Base-by-base conservation (phyloP, 2,113 vertebrate genomes). In the Lichenostomus cassidix region DNA sequence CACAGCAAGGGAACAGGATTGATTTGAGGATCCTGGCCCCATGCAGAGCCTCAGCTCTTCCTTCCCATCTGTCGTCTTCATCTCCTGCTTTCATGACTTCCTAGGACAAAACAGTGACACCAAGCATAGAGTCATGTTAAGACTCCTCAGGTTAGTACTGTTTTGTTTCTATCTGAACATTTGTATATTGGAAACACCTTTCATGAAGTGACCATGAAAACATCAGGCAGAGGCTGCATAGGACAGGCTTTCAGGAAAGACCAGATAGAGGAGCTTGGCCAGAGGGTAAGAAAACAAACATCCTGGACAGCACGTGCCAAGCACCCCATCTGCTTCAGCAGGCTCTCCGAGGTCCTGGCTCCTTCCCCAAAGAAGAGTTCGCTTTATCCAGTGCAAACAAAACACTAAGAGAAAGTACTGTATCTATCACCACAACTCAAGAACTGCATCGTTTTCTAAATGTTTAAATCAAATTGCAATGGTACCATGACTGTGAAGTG, bases 231-330 rank as follows among this genome's bases (percentile, higher is more conserved):
- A 35, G 24, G 21, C 5, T 3, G 11, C 17, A 44, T 9, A 35
- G 84, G 15, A 76, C 6, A 58, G 33, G 37, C 17, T 64, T 52
- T 79, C 21, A 39, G 56, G 52, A 70, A 89, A 94, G 58, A 46
- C 50, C 41, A 60, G 17, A 20, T 50, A 81, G 14, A 83, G 58
- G 17, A 92, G 28, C 52, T 55, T 50, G 55, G 39, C n/a, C 14
- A 1, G 6, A 83, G n/a, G 9, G n/a, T 24, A 83, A 53, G 28
- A 53, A 65, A 83, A 53, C 12, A 53, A 2, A 8, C 4, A 4
- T 15, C 41, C 25, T 47, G 46, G 46, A 65, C 7, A 15, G 37
- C 20, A 64, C 0, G 0, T n/a, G 11, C 28, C 4, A n/a, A n/a
- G n/a, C n/a, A 3, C 19, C 42, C 25, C 31, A 83, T 23, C 39